Evolutionary conservation across 2,888 invertebrate species (phyloP).

Genomic region (Drosophila antonietae): DNA sequence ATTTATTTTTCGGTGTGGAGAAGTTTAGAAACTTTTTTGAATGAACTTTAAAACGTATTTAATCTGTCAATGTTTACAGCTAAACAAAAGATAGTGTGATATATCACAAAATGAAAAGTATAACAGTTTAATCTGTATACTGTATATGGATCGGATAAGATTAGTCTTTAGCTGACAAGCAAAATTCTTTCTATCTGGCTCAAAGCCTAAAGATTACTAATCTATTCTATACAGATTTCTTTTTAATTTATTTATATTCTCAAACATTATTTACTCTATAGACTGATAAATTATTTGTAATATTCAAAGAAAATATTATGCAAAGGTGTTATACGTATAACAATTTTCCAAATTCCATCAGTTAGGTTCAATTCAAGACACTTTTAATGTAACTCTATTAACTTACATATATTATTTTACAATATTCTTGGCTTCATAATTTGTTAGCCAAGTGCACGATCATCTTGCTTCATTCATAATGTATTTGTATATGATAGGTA

Average conservation of each 20-base stretch:
- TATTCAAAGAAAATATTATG: neutral
- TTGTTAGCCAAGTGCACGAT: constrained; percentile 31
- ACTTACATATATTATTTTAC: neutral
- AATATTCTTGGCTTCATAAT: neutral
- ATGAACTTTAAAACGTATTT: neutral
- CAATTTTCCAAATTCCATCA: neutral
- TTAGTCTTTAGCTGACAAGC: neutral
- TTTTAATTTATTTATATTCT: neutral
- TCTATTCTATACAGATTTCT: neutral
- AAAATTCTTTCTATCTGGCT: neutral
- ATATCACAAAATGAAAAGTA: neutral
- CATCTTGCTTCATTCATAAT: constrained; percentile 14
- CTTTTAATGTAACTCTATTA: neutral
- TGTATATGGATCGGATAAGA: neutral
- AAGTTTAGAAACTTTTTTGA: neutral
- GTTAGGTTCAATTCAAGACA: too few relatives aligned
- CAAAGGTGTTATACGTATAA: neutral
- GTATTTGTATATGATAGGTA: constrained; percentile 23
- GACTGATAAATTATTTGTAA: too few relatives aligned
- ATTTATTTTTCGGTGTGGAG: neutral
- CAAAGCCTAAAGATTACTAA: neutral
- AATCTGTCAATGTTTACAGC: neutral
- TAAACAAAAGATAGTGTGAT: neutral
- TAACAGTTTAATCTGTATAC: too few relatives aligned
- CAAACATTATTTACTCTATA: neutral